phyloP scores from a whole-genome alignment of 2,797 vertebrate species.

The Apogon hyalosoma region DNA sequence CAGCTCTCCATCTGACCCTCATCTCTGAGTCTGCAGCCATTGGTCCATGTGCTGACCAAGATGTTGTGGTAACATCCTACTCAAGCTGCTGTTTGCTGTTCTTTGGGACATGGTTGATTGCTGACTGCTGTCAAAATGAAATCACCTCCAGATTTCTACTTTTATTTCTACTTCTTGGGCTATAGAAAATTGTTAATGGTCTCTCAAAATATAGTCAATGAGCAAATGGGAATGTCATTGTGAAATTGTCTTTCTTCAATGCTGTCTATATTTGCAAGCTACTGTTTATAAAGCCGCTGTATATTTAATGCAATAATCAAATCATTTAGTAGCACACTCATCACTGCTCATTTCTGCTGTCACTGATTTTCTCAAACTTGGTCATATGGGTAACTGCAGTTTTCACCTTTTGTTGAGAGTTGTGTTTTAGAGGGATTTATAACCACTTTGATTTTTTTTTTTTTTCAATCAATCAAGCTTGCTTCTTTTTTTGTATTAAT shows the following conservation, averaged over 20 bases:
- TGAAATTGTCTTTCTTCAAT: constrained; percentile 12
- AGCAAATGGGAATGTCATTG: background rate
- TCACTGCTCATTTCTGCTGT: constrained; percentile 4
- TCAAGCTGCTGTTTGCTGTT: constrained; percentile 52
- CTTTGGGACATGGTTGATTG: constrained; percentile 51
- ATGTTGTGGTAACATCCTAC: constrained; percentile 78
- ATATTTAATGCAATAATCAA: constrained; percentile 16
- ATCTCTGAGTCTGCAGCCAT: constrained; percentile 69
- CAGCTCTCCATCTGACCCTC: constrained; percentile 65
- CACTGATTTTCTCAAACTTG: constrained; percentile 4
- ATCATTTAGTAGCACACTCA: constrained; percentile 8
- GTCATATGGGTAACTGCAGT: constrained; percentile 1
- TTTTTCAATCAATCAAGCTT: constrained; percentile 16
- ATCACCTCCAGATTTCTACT: constrained; percentile 37
- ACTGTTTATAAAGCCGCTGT: background rate
- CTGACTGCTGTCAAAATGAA: constrained; percentile 38
- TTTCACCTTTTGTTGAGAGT: constrained; percentile 2
- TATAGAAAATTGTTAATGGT: constrained; percentile 8
- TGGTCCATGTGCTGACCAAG: constrained; percentile 61
- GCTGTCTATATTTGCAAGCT: background rate
- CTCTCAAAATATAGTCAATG: background rate
- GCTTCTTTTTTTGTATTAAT: background rate
- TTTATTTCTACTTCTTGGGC: constrained; percentile 27
- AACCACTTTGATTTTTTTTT: background rate
- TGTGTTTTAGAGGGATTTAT: constrained; percentile 5